phyloP scores from a whole-genome alignment of 2,113 vertebrate species.

The Chionomys nivalis region DNA sequence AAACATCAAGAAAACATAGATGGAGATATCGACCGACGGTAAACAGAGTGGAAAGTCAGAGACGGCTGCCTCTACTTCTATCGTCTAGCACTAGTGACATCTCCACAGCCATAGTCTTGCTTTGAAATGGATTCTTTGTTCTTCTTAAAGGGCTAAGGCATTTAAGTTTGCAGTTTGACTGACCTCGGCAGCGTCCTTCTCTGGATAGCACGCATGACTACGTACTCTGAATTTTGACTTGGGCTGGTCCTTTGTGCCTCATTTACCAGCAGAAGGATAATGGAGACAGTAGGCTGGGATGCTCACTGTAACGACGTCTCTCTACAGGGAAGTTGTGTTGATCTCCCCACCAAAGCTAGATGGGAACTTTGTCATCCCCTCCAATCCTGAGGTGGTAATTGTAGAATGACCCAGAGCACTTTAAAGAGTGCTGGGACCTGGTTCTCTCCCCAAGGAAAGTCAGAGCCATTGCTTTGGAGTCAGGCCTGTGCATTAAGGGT shows the following conservation, averaged over 20 bases:
- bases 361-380: neutral
- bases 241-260: neutral
- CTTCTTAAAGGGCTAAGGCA: neutral
- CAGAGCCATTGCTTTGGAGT: neutral
- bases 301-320: neutral
- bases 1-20: neutral
- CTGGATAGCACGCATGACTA: neutral
- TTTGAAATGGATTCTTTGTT: neutral
- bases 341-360: neutral
- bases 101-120: neutral
- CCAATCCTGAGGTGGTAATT: neutral
- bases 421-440: no score
- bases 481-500: neutral
- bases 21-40: neutral
- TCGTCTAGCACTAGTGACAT: neutral
- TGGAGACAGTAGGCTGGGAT: neutral
- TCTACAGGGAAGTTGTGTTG: neutral
- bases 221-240: neutral
- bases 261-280: neutral
- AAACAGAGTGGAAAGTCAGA: neutral
- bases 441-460: neutral
- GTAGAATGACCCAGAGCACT: neutral
- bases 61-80: no score
- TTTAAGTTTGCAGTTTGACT: neutral
- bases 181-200: neutral